Evolutionary conservation across 2,797 vertebrate genomes (phyloP).

Genomic region (Paratrypauchen microcephalus): DNA sequence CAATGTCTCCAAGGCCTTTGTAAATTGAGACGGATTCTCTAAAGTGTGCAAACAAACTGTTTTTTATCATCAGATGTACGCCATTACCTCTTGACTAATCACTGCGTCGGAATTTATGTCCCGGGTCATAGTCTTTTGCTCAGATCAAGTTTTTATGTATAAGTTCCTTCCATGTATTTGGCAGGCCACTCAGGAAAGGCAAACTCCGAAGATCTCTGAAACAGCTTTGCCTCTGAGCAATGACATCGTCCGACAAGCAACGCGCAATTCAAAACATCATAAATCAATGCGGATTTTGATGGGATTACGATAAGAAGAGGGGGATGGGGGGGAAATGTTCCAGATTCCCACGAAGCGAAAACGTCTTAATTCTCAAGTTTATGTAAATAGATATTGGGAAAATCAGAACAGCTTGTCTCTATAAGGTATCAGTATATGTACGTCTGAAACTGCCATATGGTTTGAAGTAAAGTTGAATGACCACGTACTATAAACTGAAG

Average conservation of each 20-base stretch:
- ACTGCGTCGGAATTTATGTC: slow-evolving; percentile 25
- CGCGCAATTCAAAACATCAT: slow-evolving; percentile 44
- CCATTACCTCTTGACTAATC: slow-evolving; percentile 19
- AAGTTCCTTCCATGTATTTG: slow-evolving; percentile 25
- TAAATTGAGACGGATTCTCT: slow-evolving; percentile 34
- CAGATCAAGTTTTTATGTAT: slow-evolving; percentile 26
- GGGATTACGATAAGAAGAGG: slow-evolving; percentile 43
- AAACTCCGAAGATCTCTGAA: slow-evolving; percentile 37
- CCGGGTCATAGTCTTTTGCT: slow-evolving; percentile 13
- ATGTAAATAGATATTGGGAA: slow-evolving; percentile 61
- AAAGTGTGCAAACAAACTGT: slow-evolving; percentile 24
- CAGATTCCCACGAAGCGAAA: slow-evolving; percentile 48
- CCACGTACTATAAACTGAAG: slow-evolving; percentile 49
- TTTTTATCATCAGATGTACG: slow-evolving; percentile 20
- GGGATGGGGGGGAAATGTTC: neutral
- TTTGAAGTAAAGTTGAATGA: slow-evolving; percentile 42
- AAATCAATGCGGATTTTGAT: slow-evolving; percentile 51
- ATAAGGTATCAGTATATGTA: slow-evolving; percentile 51
- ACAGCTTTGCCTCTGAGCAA: slow-evolving; percentile 30
- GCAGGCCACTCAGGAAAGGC: slow-evolving; percentile 14
- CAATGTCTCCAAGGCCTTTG: slow-evolving; percentile 36
- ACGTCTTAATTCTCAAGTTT: slow-evolving; percentile 44
- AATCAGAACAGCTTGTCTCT: slow-evolving; percentile 53
- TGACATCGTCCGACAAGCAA: slow-evolving; percentile 34
- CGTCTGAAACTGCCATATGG: slow-evolving; percentile 44